phyloP scores from a whole-genome alignment of 2,113 vertebrate genomes.

The Pica pica region DNA sequence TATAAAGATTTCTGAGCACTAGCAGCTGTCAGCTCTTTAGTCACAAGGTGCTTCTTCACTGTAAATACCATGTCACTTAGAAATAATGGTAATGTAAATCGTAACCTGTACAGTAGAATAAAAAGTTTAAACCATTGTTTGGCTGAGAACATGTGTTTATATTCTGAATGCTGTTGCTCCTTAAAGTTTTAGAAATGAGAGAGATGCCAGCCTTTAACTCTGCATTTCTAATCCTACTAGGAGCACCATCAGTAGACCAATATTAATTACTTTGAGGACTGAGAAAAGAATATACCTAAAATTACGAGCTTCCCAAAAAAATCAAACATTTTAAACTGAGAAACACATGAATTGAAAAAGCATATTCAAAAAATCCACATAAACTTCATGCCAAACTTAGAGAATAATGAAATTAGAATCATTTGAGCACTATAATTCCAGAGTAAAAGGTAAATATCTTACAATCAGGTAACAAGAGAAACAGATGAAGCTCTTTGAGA shows the following conservation, averaged over 20 bases:
- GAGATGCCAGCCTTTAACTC: neutral
- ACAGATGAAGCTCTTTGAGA: neutral
- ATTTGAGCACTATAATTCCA: neutral
- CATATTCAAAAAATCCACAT: neutral
- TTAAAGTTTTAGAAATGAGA: neutral
- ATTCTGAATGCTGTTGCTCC: neutral
- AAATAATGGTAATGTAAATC: conserved; percentile 41
- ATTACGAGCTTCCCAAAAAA: neutral
- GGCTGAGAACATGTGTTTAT: neutral
- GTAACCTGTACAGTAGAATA: neutral
- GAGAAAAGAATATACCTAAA: neutral
- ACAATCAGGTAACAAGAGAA: neutral
- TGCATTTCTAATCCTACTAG: neutral
- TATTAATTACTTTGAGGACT: neutral
- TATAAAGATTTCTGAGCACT: conserved; percentile 49
- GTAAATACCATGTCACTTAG: conserved; percentile 45
- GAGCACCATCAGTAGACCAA: neutral
- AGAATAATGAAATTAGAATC: neutral
- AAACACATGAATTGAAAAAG: neutral
- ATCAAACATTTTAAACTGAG: neutral
- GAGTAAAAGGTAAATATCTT: neutral
- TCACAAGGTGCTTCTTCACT: conserved; percentile 46
- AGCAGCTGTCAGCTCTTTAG: conserved; percentile 70
- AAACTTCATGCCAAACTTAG: neutral
- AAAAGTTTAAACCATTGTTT: neutral